These are phyloP conservation scores for Ochlodes sylvanus DNA, from an alignment of 2,888 invertebrate species.

Conservation along the genomic window DNA sequence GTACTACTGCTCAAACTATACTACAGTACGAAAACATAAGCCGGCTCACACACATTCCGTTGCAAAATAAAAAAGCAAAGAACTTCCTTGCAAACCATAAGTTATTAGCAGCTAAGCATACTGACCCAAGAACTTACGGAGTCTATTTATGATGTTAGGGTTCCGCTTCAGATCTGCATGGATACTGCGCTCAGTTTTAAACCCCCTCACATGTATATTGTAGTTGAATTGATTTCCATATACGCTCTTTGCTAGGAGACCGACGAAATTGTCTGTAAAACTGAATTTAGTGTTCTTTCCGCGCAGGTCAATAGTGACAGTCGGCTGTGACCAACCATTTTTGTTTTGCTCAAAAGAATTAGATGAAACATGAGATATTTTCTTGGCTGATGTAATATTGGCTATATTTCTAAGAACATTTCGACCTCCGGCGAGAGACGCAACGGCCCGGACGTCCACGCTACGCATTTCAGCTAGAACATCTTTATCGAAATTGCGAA, in stretches of 20 bases:
- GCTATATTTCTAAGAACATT: conserved; percentile 49
- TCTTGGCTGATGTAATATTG: conserved; percentile 57
- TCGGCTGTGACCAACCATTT: conserved; percentile 66
- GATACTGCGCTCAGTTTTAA: conserved; percentile 91
- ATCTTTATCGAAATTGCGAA: conserved; percentile 76
- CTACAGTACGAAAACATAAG: background rate
- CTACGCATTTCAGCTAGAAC: conserved; percentile 69
- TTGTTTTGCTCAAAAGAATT: conserved; percentile 75
- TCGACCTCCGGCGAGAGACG: conserved; percentile 52
- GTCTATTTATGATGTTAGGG: conserved; percentile 88
- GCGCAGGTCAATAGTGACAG: conserved; percentile 59
- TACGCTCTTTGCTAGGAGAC: conserved; percentile 57
- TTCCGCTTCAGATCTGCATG: conserved; percentile 89
- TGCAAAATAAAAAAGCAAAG: conserved; percentile 31
- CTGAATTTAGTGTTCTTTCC: conserved; percentile 57
- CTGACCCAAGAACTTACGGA: conserved; percentile 85
- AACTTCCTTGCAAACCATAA: background rate
- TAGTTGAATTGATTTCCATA: conserved; percentile 57
- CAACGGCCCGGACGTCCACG: conserved; percentile 61
- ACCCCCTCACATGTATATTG: conserved; percentile 87
- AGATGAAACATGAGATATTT: conserved; percentile 70
- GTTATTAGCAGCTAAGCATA: conserved; percentile 49
- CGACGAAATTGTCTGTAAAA: conserved; percentile 64
- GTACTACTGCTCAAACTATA: too few species aligned
- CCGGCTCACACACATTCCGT: background rate